Base-by-base conservation (phyloP, 2,888 invertebrate species). In the Corythucha ciliata region DNA sequence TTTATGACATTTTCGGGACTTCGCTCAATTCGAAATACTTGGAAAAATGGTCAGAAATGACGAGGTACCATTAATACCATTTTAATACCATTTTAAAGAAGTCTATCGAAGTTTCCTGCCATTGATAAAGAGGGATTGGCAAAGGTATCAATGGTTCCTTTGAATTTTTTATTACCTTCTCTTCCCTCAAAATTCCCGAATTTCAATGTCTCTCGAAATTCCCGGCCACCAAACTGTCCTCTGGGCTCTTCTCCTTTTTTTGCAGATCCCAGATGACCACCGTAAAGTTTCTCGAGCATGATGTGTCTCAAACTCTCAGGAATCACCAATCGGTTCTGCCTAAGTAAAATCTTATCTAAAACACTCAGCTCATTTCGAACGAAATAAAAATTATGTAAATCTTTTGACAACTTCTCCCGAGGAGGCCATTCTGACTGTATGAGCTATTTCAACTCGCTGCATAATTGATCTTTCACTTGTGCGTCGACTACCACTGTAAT, bases 151-250 rank as follows among this genome's bases (percentile, higher is more conserved):
- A 41, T 27, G 49, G 49, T 27, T 49, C 49, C 20, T 24, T 10
- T n/a, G 18, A 12, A 36, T 49, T 49, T n/a, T 51, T 45, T 4
- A 37, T 45, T 16, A 37, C 34, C 20, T 51, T 34, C 25, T n/a
- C n/a, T n/a, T n/a, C n/a, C n/a, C n/a, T 24, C 41, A 50, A 3
- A 34, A 32, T 42, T 42, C 42, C 2, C 22, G 26, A 3, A 14
- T 18, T 16, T 50, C 42, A 22, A 50, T 50, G 22, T 42, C 20
- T 14, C 6, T 7, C 7, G 50, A 50, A 16, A 50, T 44, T n/a
- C 42, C 50, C 7, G 50, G 50, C 50, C 42, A 50, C 50, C 50
- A 50, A 33, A 50, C 34, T 3, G 42, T 42, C 12, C 29, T 22
- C 24, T 22, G 26, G 25, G 50, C 50, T 26, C 42, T 21, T 33